Percentiles rank a stretch among this genome's conserved stretches.
These are phyloP conservation scores for Anorthoa munda DNA, from an alignment of 2,888 invertebrate genomes.

Conservation along the genomic window DNA sequence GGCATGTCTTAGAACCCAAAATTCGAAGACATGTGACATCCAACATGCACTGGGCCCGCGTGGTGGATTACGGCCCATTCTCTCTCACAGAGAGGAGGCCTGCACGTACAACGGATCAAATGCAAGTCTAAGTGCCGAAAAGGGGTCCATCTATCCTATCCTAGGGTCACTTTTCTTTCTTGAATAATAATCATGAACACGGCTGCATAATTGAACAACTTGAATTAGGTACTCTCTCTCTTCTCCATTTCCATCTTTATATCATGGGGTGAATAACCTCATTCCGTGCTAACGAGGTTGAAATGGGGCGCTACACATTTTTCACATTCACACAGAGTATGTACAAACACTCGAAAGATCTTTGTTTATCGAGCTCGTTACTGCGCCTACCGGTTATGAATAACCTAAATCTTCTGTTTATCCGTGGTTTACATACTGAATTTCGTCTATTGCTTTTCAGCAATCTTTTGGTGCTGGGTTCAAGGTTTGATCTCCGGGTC, in stretches of 20 bases:
- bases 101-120: no score
- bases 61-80: no score
- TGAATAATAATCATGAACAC: neutral
- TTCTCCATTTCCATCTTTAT: conserved; percentile 26
- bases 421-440: conserved; percentile 7
- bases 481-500: neutral
- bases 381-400: conserved; percentile 16
- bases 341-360: conserved; percentile 25
- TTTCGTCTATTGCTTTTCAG: neutral
- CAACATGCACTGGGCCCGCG: no score
- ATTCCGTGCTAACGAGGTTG: conserved; percentile 37
- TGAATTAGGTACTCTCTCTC: conserved; percentile 1
- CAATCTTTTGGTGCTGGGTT: neutral
- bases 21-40: no score
- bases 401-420: conserved; percentile 21
- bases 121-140: no score
- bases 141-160: no score
- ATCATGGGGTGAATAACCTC: conserved; percentile 41
- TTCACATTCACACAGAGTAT: conserved; percentile 26
- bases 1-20: no score
- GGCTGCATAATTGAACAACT: neutral
- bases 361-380: conserved; percentile 27
- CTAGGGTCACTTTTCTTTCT: neutral
- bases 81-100: no score
- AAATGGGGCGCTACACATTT: conserved; percentile 34